Percentiles rank a stretch among this genome's conserved stretches.
Conservation (phyloP, 2,113 vertebrate species). For the Gasterosteus aculeatus region DNA sequence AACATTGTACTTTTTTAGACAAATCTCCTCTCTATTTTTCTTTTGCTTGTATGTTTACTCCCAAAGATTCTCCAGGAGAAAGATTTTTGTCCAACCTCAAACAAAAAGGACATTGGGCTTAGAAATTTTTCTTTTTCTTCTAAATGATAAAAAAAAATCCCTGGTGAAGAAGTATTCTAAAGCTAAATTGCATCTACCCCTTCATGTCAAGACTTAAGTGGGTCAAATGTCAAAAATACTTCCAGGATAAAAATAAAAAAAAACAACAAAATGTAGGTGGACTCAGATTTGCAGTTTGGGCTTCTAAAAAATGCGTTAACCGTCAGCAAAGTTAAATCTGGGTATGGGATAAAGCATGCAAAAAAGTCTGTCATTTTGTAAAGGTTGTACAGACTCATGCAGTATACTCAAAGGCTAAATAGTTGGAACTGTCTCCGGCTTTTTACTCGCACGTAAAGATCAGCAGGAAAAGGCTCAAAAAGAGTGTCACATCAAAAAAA, state of each 20-base stretch:
- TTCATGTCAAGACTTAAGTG: neutral
- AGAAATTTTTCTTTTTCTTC: neutral
- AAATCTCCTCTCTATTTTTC: neutral
- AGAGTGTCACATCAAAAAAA: conserved; percentile 9
- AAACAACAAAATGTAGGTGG: too few relatives aligned
- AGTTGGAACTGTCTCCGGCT: neutral
- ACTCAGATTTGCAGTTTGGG: neutral
- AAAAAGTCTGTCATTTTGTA: neutral
- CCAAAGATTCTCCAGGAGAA: neutral
- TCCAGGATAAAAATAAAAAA: too few relatives aligned
- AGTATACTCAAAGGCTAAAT: neutral
- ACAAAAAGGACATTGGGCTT: neutral
- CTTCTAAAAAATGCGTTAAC: neutral
- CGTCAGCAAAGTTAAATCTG: neutral
- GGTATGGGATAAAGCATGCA: neutral
- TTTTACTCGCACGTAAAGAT: neutral
- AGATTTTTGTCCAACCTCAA: neutral
- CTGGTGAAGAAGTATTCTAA: neutral
- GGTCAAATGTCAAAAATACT: too few relatives aligned
- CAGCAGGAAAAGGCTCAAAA: conserved; percentile 3
- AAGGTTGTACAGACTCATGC: neutral
- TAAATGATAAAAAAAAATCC: neutral
- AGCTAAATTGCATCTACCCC: neutral
- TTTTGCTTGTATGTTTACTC: neutral
- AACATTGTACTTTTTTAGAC: conserved; percentile 27